These are phyloP conservation scores for Troilus luridus DNA, from an alignment of 2,888 invertebrate species.

Conservation along the genomic window DNA sequence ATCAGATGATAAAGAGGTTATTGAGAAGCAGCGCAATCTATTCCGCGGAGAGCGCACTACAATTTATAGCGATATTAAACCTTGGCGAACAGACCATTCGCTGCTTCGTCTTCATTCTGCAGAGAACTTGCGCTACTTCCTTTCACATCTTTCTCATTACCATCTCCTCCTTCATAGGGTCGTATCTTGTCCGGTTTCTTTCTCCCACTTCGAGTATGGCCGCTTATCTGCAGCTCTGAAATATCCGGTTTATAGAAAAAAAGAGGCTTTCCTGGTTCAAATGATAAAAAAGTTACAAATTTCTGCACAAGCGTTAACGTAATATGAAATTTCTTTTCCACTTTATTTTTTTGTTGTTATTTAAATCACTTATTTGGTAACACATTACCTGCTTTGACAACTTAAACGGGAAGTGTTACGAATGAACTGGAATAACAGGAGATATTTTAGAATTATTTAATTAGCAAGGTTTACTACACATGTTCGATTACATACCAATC, in stretches of 20 bases:
- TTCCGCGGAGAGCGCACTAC: background rate
- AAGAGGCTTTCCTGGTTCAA: background rate
- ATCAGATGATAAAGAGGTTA: background rate
- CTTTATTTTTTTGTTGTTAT: background rate
- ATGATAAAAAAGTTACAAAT: background rate
- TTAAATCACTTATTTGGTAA: background rate
- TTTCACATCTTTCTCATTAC: background rate
- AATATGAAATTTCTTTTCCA: background rate
- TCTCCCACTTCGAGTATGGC: background rate
- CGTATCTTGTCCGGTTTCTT: background rate
- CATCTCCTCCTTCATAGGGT: background rate
- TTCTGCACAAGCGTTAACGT: background rate
- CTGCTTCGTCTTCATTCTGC: background rate
- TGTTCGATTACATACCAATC: no score
- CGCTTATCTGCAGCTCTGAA: background rate
- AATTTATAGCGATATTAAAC: background rate
- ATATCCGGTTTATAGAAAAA: background rate
- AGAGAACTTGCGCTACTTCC: background rate
- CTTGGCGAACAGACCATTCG: background rate
- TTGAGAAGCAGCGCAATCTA: background rate
- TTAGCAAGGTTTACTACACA: no score
- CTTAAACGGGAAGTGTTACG: background rate
- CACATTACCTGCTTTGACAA: background rate
- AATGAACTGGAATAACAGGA: no score
- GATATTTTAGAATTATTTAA: no score